Evolutionary conservation across 2,797 vertebrate species (phyloP).

Genomic region (Anas georgica): DNA sequence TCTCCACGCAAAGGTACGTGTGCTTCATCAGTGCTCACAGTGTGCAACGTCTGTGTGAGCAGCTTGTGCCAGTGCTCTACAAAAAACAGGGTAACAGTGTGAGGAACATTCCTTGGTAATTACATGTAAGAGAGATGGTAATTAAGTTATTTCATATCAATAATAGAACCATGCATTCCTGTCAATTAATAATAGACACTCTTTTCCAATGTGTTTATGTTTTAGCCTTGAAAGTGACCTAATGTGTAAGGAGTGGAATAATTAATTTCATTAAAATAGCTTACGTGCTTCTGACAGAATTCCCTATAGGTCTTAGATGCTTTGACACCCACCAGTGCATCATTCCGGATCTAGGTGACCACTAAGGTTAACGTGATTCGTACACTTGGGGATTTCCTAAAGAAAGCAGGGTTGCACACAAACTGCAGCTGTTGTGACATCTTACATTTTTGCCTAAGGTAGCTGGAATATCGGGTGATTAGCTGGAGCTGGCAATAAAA

Average conservation of each 20-base stretch:
- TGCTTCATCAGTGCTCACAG: rapidly evolving
- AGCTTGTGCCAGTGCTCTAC: not conserved
- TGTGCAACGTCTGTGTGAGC: rapidly evolving
- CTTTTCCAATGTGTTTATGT: not conserved
- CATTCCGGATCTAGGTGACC: not conserved
- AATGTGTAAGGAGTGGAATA: not conserved
- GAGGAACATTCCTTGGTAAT: not conserved
- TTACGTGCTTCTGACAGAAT: not conserved
- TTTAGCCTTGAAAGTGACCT: not conserved
- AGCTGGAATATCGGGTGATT: not conserved
- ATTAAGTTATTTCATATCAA: not conserved
- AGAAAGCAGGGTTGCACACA: not conserved
- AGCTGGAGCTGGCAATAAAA: not conserved
- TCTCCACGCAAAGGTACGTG: slow-evolving; percentile 89
- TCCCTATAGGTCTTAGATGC: not conserved
- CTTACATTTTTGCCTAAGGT: not conserved
- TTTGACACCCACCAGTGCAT: rapidly evolving
- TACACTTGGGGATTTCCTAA: not conserved
- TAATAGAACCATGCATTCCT: not conserved
- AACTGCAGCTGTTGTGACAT: not conserved
- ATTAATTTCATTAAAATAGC: not conserved
- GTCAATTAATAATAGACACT: rapidly evolving
- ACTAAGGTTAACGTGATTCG: rapidly evolving
- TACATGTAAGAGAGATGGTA: not conserved
- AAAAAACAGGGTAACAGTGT: not conserved